These are phyloP conservation scores for Hippasteria phrygiana DNA, from an alignment of 53 echinoderm and acorn worm species.

Conservation along the genomic window DNA sequence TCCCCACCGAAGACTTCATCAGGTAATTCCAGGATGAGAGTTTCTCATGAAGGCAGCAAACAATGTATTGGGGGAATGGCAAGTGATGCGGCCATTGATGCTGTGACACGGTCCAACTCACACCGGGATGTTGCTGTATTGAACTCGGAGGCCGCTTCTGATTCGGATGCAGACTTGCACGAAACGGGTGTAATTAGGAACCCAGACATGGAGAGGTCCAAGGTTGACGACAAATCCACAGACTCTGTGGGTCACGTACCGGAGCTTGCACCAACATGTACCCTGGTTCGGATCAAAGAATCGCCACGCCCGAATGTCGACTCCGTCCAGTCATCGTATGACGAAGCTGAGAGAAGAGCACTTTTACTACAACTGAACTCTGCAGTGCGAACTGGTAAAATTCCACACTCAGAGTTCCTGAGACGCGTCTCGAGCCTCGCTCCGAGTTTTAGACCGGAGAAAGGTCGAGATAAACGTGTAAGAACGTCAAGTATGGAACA, in stretches of 20 bases:
- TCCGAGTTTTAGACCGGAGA: constrained; percentile 42
- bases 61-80: constrained; percentile 2
- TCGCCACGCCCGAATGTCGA: constrained; percentile 21
- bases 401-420: constrained; percentile 80
- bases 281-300: constrained; percentile 21
- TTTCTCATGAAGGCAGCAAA: not conserved
- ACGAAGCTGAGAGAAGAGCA: constrained; percentile 75
- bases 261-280: constrained; percentile 57
- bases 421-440: constrained; percentile 81
- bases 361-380: constrained; percentile 71
- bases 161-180: not conserved
- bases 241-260: not conserved
- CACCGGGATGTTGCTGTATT: not conserved
- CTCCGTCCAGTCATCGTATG: constrained; percentile 14
- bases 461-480: constrained; percentile 48
- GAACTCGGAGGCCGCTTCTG: not conserved
- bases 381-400: constrained; percentile 74
- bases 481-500: constrained; percentile 59
- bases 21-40: not conserved
- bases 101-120: constrained; percentile 54
- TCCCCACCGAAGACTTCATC: constrained; percentile 39
- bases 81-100: constrained; percentile 41
- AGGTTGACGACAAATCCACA: not conserved
- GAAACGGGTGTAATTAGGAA: not conserved
- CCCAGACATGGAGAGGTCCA: too few species aligned